Evolutionary conservation across 2,888 invertebrate genomes (phyloP), one percentile per base, ranked within the genome.

Genomic region (Cataglyphis rosenhaueri): DNA sequence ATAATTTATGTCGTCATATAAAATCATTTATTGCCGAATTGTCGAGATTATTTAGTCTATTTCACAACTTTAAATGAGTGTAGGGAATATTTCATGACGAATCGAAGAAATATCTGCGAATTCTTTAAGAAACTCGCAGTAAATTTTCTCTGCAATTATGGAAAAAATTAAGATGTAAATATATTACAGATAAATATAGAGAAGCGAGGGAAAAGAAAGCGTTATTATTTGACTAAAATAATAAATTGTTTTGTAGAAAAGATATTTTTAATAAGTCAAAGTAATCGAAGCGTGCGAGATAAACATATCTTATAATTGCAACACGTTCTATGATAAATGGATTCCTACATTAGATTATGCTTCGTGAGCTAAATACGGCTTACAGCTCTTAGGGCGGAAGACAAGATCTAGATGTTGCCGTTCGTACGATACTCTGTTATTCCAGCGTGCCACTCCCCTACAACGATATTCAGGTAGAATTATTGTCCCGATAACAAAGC

Each of bases 401-500:
- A 29, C 29, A 76, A 66, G 68, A 78, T 78, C 21, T 78, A 55
- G 41, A 66, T 59, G 78, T 78, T 68, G 57, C 57, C 57, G 38
- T 75, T 68, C 21, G 78, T 68, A 66, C 65, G 41, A 65, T 41
- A 57, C 44, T 66, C 57, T 21, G 44, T 78, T 68, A 78, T 78
- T 78, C 66, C 68, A 59, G 8, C 68, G 18, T n/a, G 68, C 41
- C 57, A 38, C 32, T 68, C 44, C 38, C 38, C 41, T 57, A 32
- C 78, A 48, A 81, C 48, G 81, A 71, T 78, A 48, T 66, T 76
- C 65, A 44, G 57, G 48, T 61, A 21, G 64, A 70, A 62, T 70
- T 83, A 81, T 82, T 65, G 44, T 83, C 62, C 29, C 21, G 66
- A 82, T 76, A 81, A 85, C 73, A 76, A 83, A 81, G 70, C 12